Percentiles rank a stretch among this genome's conserved stretches.
phyloP scores from a whole-genome alignment of 2,888 invertebrate species.

The Diadegma fenestrale region DNA sequence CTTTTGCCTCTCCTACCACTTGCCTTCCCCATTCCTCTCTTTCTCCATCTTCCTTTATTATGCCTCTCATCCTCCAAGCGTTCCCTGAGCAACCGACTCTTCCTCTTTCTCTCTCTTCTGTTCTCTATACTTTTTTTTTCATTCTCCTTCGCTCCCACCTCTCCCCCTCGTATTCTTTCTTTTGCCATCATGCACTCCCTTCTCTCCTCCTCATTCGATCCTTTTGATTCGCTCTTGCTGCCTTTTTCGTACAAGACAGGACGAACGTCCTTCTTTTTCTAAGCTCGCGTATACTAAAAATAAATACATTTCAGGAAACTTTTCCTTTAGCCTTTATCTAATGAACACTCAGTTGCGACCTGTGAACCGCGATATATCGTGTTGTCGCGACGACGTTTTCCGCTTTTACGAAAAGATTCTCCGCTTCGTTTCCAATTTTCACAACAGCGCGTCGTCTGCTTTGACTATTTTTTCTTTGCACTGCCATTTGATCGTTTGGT shows the following conservation, averaged over 20 bases:
- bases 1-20: constrained; percentile 66
- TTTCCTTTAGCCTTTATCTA: constrained; percentile 3
- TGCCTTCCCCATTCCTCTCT: constrained; percentile 39
- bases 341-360: constrained; percentile 1
- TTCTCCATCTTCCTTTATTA: constrained; percentile 34
- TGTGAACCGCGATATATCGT: background rate
- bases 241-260: constrained; percentile 18
- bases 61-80: constrained; percentile 38
- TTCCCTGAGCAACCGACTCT: constrained; percentile 37
- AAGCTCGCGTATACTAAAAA: background rate
- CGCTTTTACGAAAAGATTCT: background rate
- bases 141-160: constrained; percentile 16
- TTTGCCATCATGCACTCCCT: constrained; percentile 72
- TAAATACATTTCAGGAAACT: constrained; percentile 11
- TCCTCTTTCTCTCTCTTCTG: constrained; percentile 74
- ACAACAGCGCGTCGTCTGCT: no score
- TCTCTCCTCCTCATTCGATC: constrained; percentile 53
- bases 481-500: no score
- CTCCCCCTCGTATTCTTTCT: constrained; percentile 61
- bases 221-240: constrained; percentile 25
- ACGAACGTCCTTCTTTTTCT: background rate
- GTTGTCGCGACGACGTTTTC: background rate
- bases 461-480: background rate
- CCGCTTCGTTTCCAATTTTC: background rate
- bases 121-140: constrained; percentile 52